Evolutionary conservation across 2,888 invertebrate species (phyloP).

Genomic region (Gibbula magus): DNA sequence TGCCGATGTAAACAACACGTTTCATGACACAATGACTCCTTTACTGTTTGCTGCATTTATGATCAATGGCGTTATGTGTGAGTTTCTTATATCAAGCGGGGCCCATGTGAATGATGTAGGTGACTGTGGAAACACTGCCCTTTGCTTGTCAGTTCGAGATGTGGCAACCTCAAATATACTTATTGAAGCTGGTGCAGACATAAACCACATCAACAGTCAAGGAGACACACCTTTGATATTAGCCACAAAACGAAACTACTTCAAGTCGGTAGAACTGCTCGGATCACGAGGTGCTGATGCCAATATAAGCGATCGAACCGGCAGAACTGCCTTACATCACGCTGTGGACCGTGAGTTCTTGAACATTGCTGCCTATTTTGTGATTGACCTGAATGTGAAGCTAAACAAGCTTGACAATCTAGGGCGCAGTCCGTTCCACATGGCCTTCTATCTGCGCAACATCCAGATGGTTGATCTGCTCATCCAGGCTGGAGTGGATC

Average conservation of each 20-base stretch:
- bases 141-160: background rate
- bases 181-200: background rate
- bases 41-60: background rate
- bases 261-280: background rate
- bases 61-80: background rate
- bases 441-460: background rate
- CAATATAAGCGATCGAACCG: background rate
- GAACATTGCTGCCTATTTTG: background rate
- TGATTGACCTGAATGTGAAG: background rate
- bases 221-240: background rate
- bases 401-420: background rate
- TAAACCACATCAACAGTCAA: background rate
- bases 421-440: background rate
- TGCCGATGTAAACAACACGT: background rate
- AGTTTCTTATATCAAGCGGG: background rate
- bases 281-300: background rate
- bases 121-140: background rate
- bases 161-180: background rate
- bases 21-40: background rate
- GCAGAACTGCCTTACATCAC: background rate
- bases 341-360: background rate
- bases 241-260: background rate
- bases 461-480: background rate
- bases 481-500: background rate
- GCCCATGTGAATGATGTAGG: background rate